Conservation (phyloP, 2,888 invertebrate genomes). For the Liodrosophila aerea region DNA sequence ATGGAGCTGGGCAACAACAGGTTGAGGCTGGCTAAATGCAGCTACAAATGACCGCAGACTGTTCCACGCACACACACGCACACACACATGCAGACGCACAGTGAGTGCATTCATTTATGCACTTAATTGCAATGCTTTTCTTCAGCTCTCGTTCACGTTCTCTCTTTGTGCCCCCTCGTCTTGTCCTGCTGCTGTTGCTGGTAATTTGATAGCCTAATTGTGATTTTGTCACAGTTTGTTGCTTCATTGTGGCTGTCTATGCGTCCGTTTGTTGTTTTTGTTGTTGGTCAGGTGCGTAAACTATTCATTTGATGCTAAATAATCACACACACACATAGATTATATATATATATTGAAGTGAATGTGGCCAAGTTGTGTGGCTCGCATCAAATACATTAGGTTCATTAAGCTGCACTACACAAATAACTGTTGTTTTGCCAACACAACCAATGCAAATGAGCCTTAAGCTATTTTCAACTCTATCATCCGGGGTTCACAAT, state of each 20-base stretch:
- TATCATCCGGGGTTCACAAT: neutral
- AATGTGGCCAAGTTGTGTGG: slow-evolving; percentile 33
- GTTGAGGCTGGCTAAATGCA: slow-evolving; percentile 42
- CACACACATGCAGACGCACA: slow-evolving; percentile 9
- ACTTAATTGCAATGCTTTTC: slow-evolving; percentile 63
- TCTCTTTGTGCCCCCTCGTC: neutral
- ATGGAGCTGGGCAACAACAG: slow-evolving; percentile 50
- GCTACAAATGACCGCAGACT: slow-evolving; percentile 43
- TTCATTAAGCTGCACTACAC: slow-evolving; percentile 47
- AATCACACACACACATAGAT: neutral
- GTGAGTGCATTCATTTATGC: slow-evolving; percentile 59
- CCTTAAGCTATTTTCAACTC: no score
- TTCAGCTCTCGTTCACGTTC: slow-evolving; percentile 3
- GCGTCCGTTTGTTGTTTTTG: slow-evolving; percentile 11
- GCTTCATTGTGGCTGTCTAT: slow-evolving; percentile 40
- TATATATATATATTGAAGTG: slow-evolving; percentile 18
- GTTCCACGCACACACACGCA: slow-evolving; percentile 8
- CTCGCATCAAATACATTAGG: slow-evolving; percentile 46
- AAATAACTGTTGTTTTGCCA: slow-evolving; percentile 21
- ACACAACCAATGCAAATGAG: slow-evolving; percentile 1
- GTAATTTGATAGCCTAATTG: slow-evolving; percentile 75
- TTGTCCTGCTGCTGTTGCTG: slow-evolving; percentile 16
- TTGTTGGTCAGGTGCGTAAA: slow-evolving; percentile 48
- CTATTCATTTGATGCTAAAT: slow-evolving; percentile 30
- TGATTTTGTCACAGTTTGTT: slow-evolving; percentile 74